Evolutionary conservation across 2,113 vertebrate species (phyloP), one percentile per base, ranked within the genome.

Genomic region (Hypocryptadius cinnamomeus): DNA sequence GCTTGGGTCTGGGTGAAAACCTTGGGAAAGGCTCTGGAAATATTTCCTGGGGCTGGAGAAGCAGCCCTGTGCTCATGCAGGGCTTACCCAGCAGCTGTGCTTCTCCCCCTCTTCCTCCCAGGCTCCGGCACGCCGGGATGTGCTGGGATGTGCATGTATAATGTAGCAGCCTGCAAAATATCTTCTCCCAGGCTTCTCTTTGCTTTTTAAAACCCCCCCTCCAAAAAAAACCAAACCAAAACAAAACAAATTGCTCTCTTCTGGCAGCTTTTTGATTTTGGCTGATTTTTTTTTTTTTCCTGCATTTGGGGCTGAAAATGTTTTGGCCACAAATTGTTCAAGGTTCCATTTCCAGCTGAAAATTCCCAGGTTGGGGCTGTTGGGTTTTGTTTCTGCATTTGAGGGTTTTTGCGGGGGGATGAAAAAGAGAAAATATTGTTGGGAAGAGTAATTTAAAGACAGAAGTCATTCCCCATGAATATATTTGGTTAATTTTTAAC

Each of bases 151-250:
- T 70, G 73, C 80, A 42, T 31, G 87, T 81, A 48, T 77, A 69
- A 95, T 79, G 35, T 20, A 87, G 25, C 59, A 93, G 91, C 78
- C 79, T 86, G 50, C 74, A 87, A 94, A 95, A 91, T 65, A 48
- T 73, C 63, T 85, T 94, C 71, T 76, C 60, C 74, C 25, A 8
- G 82, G 59, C n/a, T 78, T 76, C 72, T 3, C 28, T 57, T 57
- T 50, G 11, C 1, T 21, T 57, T 64, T 37, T 5, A 13, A 66
- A n/a, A 6, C 1, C n/a, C 27, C 47, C 3, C 12, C 12, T 53
- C 35, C 27, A 79, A 79, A 79, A 59, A 37, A 37, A 59, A 37
- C 12, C 10, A 45, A 45, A 45, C 12, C 40, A 40, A 40, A 40
- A 40, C 40, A 40, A 40, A 40, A 40, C 40, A 40, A 40, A 40